A percentile compares a stretch with the other conserved stretches of the same genome.
Conservation (phyloP, 1,140 invertebrate species). For the Leptinotarsa lineolata region DNA sequence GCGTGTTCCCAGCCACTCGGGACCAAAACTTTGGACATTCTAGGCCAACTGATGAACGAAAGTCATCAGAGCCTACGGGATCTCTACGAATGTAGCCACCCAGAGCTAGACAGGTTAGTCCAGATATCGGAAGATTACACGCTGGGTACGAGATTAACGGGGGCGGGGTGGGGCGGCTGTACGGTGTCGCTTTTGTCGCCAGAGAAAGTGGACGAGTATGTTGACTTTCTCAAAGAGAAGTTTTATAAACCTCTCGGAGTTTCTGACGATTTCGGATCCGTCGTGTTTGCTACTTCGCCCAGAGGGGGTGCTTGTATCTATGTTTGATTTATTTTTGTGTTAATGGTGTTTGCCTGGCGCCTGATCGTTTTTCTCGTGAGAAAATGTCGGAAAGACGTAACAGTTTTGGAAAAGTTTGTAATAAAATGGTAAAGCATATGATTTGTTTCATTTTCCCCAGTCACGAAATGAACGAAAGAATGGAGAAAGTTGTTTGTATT, state of each 20-base stretch:
- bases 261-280: constrained; percentile 55
- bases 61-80: constrained; percentile 86
- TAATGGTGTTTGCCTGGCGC: not conserved
- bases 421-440: not conserved
- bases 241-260: constrained; percentile 66
- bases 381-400: not conserved
- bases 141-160: constrained; percentile 88
- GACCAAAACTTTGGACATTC: constrained; percentile 59
- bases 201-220: constrained; percentile 69
- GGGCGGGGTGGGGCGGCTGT: constrained; percentile 97
- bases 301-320: constrained; percentile 59
- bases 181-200: constrained; percentile 80
- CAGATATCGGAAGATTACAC: constrained; percentile 72
- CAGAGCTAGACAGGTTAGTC: constrained; percentile 82
- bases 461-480: not conserved
- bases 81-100: constrained; percentile 94
- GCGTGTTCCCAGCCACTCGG: constrained; percentile 64
- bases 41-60: constrained; percentile 85
- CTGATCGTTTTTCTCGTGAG: not conserved
- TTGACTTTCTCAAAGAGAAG: constrained; percentile 70
- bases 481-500: no score
- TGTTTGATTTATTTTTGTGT: constrained; percentile 14
- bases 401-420: not conserved
- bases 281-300: constrained; percentile 64
- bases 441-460: not conserved